Evolutionary conservation across 2,113 vertebrate species (phyloP).

Genomic region (Hippotragus niger): DNA sequence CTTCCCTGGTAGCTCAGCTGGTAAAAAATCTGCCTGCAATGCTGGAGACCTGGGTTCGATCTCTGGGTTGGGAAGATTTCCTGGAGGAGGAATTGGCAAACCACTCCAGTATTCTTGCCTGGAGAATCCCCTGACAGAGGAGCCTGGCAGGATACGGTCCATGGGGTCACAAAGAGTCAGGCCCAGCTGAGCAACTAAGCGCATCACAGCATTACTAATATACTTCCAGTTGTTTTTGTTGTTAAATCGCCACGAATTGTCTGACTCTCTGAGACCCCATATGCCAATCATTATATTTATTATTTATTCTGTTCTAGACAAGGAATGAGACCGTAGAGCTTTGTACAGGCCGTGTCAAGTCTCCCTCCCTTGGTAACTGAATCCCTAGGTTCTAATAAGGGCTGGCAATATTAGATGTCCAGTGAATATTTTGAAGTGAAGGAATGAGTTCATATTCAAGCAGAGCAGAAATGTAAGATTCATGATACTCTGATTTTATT

Average conservation of each 20-base stretch:
- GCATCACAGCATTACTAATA: neutral
- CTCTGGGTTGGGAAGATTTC: neutral
- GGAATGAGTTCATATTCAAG: neutral
- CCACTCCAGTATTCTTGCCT: neutral
- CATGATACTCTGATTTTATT: neutral
- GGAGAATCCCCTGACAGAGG: neutral
- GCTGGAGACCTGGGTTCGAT: neutral
- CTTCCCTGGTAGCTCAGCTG: neutral
- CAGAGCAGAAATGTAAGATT: neutral
- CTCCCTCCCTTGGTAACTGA: neutral
- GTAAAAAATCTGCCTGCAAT: neutral
- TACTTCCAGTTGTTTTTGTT: neutral
- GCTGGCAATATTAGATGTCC: neutral
- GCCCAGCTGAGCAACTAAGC: neutral
- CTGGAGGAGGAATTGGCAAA: neutral
- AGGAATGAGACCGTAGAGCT: neutral
- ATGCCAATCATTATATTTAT: neutral
- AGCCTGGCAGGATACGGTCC: neutral
- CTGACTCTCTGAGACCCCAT: neutral
- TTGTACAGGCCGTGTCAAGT: too few relatives aligned
- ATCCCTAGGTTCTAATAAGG: neutral
- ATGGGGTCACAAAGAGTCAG: neutral
- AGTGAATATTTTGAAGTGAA: neutral
- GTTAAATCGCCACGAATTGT: neutral
- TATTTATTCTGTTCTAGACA: neutral